A percentile compares a stretch with the other conserved stretches of the same genome.
Conservation (phyloP, 1,140 invertebrate genomes). For the Gonioctena quinquepunctata region DNA sequence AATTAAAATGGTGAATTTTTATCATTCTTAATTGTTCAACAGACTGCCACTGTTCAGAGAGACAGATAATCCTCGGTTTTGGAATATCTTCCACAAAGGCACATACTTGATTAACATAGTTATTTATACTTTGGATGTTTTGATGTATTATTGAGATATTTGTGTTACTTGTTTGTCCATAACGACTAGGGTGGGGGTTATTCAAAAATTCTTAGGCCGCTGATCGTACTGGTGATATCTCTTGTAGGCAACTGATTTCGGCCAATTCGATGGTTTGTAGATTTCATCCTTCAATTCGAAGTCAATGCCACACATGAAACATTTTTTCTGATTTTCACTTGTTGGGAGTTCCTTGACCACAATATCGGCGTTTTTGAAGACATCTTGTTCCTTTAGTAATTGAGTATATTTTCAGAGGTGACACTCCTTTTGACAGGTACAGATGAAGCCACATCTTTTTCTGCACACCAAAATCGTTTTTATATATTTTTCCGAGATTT, state of each 20-base stretch:
- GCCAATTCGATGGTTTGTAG: not conserved
- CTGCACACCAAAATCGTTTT: too few relatives aligned
- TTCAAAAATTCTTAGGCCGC: not conserved
- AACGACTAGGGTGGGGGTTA: too few relatives aligned
- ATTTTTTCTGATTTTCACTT: not conserved
- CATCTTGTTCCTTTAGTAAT: not conserved
- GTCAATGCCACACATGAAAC: not conserved
- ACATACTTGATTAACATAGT: slow-evolving; percentile 4
- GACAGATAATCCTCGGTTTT: slow-evolving; percentile 15
- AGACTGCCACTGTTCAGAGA: slow-evolving; percentile 28
- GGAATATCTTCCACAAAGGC: not conserved
- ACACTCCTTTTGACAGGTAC: too few relatives aligned
- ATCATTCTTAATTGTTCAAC: slow-evolving; percentile 15
- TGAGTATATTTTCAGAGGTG: too few relatives aligned
- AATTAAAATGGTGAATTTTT: slow-evolving; percentile 21
- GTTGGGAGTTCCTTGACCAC: not conserved
- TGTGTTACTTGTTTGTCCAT: too few relatives aligned
- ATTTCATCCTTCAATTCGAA: not conserved
- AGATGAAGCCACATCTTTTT: too few relatives aligned
- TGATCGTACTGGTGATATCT: not conserved
- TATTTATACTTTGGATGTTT: slow-evolving; percentile 27
- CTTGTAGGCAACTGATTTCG: not conserved
- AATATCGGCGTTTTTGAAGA: not conserved
- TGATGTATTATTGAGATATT: too few relatives aligned
- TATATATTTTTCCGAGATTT: too few relatives aligned